Base-by-base conservation (phyloP, 2,797 vertebrate species). In the Poecilia velifera region DNA sequence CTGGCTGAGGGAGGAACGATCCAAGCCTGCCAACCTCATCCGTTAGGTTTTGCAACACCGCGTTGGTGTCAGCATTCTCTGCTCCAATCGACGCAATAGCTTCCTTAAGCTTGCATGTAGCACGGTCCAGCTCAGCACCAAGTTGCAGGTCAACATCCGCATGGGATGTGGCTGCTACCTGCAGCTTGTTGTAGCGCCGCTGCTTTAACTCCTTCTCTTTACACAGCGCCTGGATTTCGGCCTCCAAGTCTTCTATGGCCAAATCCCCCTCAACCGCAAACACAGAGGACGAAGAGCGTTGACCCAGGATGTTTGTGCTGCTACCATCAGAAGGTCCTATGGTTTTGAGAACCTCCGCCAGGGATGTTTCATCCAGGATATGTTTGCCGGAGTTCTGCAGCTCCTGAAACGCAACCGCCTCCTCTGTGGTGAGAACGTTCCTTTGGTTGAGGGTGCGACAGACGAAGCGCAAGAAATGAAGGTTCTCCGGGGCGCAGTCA, bases 391-490 rank as follows among this genome's bases (percentile, higher is more conserved):
- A 95, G 36, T 94, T 86, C 0, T 88, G 86, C 1, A 99, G 93
- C 9, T 84, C 72, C 12, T 90, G 85, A 90, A 97, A 98, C 1
- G 94, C 96, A 47, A 81, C 88, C 4, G 94, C 86, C 85, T 98
- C 97, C 85, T 97, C 95, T 3, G 86, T 76, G 4, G 95, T 93
- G 53, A 98, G 81, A 22, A 97, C 94, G 28, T 97, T 95, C 77
- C 89, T 94, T 75, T 90, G 95, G 77, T 90, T 97, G 84, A 98
- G 82, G 49, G 89, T 96, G 46, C 92, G 94, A 91, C 97, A 99
- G 85, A 99, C 96, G 91, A 98, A 98, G 12, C 95, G 95, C 87
- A 98, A 85, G 87, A 99, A 97, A 4, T 95, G 90, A 76, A 91
- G 96, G 66, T 94, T 96, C 86, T 97, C 97, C 0, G 82, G 94